Percentiles rank a stretch among this genome's conserved stretches.
Evolutionary conservation across 2,888 invertebrate species (phyloP).

Genomic region (Subacronicta megacephala): DNA sequence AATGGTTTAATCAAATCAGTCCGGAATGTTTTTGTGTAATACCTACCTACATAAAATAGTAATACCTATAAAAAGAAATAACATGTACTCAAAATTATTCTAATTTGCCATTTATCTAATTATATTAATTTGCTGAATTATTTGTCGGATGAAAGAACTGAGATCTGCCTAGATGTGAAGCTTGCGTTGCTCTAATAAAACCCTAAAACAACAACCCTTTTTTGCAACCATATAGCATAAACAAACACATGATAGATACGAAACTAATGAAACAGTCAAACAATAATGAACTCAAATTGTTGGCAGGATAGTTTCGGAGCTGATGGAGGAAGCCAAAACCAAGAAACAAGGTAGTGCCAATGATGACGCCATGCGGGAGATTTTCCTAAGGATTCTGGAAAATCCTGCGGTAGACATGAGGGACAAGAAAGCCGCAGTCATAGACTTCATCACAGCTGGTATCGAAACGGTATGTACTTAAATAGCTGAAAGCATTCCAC

Average conservation of each 20-base stretch:
- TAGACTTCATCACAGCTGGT: slow-evolving; percentile 96
- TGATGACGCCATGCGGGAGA: slow-evolving; percentile 91
- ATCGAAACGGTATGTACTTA: slow-evolving; percentile 94
- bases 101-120: too few relatives aligned
- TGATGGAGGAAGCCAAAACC: slow-evolving; percentile 92
- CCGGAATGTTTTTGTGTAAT: slow-evolving; percentile 29
- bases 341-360: slow-evolving; percentile 88
- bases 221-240: background rate
- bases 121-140: too few relatives aligned
- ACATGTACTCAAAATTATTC: too few relatives aligned
- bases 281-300: slow-evolving; percentile 49
- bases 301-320: slow-evolving; percentile 93
- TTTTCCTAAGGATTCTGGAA: slow-evolving; percentile 93
- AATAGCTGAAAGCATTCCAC: too few relatives aligned
- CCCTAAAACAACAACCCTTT: too few relatives aligned
- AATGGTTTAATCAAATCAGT: slow-evolving; percentile 16
- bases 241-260: background rate
- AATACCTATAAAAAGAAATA: too few relatives aligned
- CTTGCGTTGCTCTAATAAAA: too few relatives aligned
- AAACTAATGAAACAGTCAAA: slow-evolving; percentile 10
- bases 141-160: too few relatives aligned
- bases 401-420: slow-evolving; percentile 93
- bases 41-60: background rate
- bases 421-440: slow-evolving; percentile 95
- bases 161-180: too few relatives aligned